Evolutionary conservation across 2,888 invertebrate species (phyloP), one percentile per base, ranked within the genome.

Genomic region (Craniophora ligustri): DNA sequence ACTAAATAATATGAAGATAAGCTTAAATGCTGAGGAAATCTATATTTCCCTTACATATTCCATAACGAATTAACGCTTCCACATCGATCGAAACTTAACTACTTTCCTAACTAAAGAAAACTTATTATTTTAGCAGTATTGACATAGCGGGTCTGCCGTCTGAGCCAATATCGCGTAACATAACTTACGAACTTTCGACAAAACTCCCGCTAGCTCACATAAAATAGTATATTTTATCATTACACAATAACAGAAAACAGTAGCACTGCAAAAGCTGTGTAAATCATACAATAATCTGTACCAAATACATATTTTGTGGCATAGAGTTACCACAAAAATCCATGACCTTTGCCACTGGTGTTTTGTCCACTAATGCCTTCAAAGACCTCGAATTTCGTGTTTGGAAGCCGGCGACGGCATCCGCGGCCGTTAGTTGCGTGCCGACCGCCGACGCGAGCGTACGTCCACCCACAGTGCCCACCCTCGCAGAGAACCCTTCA

Each of bases 271-370:
- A 65, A 48, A 44, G 39, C 40, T 35, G 28, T 32, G 48, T 60
- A 57, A 38, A 50, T 42, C 47, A 71, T 50, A 30, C 35, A 38
- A 42, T 61, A 58, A 55, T 61, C 61, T 38, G 49, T 44, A 58
- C 54, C 65, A 47, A 59, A 60, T 55, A 60, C 35, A 54, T 44
- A 55, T 67, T 23, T 56, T 57, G 67, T 42, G 51, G 40, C 58
- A 54, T 40, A 54, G 45, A 61, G 30, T 36, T 50, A 49, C 50
- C 55, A 72, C 72, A 67, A 64, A 79, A 84, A 86, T 85, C 84
- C 85, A 84, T 87, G 88, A 90, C 88, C 89, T 89, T 87, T 84
- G 83, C 77, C 85, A 86, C 82, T 81, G 79, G 76, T 67, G 76
- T 80, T 77, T n/a, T 77, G 74, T 70, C 78, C 81, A 82, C 83